phyloP scores from a whole-genome alignment of 2,797 vertebrate species.

The Fringilla coelebs region DNA sequence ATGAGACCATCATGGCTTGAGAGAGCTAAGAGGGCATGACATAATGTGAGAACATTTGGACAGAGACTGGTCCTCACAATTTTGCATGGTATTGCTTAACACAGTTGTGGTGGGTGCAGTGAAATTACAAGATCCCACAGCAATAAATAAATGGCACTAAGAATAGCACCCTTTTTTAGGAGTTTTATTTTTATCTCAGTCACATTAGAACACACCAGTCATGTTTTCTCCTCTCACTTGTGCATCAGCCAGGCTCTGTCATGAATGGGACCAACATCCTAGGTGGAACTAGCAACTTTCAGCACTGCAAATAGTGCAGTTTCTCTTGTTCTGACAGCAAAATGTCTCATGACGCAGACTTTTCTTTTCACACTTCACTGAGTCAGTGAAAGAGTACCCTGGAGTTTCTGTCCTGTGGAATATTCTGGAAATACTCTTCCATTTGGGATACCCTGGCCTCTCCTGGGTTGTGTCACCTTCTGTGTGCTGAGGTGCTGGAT shows the following conservation, averaged over 20 bases:
- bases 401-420: background rate
- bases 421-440: background rate
- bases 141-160: background rate
- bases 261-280: background rate
- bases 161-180: background rate
- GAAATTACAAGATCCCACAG: background rate
- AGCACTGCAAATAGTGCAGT: background rate
- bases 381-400: background rate
- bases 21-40: background rate
- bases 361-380: background rate
- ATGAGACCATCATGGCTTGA: background rate
- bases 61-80: background rate
- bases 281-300: background rate
- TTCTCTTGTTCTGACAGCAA: background rate
- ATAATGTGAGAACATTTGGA: background rate
- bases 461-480: background rate
- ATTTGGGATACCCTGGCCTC: background rate
- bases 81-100: background rate
- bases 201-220: background rate
- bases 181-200: background rate
- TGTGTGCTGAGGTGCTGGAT: background rate
- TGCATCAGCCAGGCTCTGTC: background rate
- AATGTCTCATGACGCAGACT: accelerated
- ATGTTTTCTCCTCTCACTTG: background rate
- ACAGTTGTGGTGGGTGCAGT: background rate